Conservation (phyloP, 2,113 vertebrate genomes). For the Leiothrix lutea region DNA sequence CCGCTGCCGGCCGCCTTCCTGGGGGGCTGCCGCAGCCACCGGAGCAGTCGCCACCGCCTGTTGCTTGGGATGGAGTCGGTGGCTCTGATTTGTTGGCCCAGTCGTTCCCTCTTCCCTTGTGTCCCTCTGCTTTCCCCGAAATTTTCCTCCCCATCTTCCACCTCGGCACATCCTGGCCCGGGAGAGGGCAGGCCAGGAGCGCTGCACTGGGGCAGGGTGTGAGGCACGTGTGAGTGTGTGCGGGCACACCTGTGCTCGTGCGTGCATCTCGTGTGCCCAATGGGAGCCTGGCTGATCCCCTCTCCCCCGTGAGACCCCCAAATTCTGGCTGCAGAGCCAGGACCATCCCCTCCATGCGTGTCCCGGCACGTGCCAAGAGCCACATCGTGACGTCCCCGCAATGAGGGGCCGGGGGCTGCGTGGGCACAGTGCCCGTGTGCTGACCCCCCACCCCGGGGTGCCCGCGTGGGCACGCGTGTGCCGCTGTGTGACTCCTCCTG, state of each 20-base stretch:
- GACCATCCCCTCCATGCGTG: rapidly evolving
- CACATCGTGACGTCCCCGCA: rapidly evolving
- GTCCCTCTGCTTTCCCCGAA: rapidly evolving
- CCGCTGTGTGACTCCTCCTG: neutral
- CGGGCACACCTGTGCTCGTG: rapidly evolving
- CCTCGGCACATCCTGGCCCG: neutral
- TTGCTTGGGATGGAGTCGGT: neutral
- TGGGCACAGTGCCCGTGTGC: neutral
- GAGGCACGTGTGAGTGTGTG: rapidly evolving
- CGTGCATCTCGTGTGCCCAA: rapidly evolving
- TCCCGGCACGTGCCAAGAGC: neutral
- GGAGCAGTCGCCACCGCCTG: neutral
- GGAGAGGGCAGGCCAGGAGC: rapidly evolving
- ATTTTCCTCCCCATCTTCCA: neutral
- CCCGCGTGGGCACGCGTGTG: neutral
- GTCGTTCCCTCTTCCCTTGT: rapidly evolving
- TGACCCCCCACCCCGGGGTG: neutral
- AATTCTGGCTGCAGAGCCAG: neutral
- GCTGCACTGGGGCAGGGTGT: neutral
- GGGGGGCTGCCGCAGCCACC: neutral
- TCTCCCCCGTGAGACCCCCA: rapidly evolving
- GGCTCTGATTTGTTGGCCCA: neutral
- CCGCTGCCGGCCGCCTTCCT: neutral
- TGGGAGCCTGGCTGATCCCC: neutral
- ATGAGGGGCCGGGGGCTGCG: neutral